Conservation (phyloP, 2,113 vertebrate species). For the Heterotis niloticus region DNA sequence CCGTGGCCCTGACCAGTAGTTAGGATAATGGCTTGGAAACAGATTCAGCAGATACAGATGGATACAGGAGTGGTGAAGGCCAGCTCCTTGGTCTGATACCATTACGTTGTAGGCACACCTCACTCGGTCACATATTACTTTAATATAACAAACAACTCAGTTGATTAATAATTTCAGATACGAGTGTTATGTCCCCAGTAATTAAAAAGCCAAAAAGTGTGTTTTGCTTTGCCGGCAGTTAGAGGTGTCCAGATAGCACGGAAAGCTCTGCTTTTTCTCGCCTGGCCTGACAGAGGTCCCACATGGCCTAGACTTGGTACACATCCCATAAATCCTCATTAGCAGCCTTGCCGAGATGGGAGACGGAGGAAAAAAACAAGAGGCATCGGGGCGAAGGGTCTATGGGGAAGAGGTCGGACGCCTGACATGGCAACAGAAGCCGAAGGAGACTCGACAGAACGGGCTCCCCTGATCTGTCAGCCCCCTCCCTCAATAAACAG, state of each 20-base stretch:
- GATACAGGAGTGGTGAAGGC: too few species aligned
- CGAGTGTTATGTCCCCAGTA: background rate
- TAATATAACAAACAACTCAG: background rate
- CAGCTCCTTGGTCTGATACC: background rate
- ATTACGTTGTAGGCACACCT: background rate
- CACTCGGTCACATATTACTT: background rate
- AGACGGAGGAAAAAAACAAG: constrained; percentile 54
- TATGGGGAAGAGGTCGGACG: constrained; percentile 41
- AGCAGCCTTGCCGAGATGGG: background rate
- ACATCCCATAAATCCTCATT: constrained; percentile 15
- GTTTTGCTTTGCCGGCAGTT: background rate
- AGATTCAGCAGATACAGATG: too few species aligned
- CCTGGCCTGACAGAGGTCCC: background rate
- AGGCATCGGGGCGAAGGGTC: constrained; percentile 49
- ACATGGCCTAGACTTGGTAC: background rate
- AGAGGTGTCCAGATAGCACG: background rate
- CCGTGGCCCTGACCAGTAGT: too few species aligned
- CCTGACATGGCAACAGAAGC: constrained; percentile 74
- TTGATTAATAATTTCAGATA: background rate
- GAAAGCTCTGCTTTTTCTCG: background rate
- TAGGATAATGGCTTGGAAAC: too few species aligned
- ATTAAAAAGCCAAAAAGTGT: too few species aligned
- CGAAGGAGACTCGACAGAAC: constrained; percentile 64
- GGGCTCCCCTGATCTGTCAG: constrained; percentile 76
- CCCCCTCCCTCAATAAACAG: constrained; percentile 77